Conservation (phyloP, 2,888 invertebrate species). For the Limnephilus marmoratus region DNA sequence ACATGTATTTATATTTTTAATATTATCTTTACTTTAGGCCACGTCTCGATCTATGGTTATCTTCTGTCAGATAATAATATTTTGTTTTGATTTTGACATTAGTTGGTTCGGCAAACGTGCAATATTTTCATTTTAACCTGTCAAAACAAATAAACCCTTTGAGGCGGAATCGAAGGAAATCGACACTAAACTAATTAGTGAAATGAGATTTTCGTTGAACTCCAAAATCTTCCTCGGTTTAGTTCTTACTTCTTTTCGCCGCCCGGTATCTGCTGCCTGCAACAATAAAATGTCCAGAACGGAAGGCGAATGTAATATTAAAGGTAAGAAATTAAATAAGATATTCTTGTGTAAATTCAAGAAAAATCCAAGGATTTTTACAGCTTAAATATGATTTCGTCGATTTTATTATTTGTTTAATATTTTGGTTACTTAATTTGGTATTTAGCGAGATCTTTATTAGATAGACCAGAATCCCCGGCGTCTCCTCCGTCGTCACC, state of each 20-base stretch:
- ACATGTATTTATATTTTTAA: too few species aligned
- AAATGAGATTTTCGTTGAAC: constrained; percentile 43
- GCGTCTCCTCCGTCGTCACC: neutral
- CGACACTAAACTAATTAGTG: constrained; percentile 3
- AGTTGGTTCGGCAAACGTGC: neutral
- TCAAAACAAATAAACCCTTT: neutral
- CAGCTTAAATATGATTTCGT: neutral
- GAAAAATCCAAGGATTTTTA: neutral
- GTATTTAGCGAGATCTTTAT: neutral
- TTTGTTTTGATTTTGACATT: constrained; percentile 4
- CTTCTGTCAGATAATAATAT: neutral
- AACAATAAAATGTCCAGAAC: constrained; percentile 51
- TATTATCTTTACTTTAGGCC: too few species aligned
- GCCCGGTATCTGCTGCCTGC: constrained; percentile 49
- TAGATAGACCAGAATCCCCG: neutral
- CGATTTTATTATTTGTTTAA: neutral
- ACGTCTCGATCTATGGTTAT: neutral
- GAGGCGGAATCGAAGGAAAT: neutral
- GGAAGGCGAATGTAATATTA: constrained; percentile 52
- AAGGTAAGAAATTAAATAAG: constrained; percentile 38
- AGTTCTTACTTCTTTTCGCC: constrained; percentile 49
- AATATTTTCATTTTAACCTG: neutral
- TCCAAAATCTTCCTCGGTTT: constrained; percentile 50
- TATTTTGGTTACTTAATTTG: constrained; percentile 2
- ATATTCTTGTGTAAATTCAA: neutral